Percentiles rank a stretch among this genome's conserved stretches.
Conservation (phyloP, 2,797 vertebrate genomes). For the Chelidonichthys spinosus region DNA sequence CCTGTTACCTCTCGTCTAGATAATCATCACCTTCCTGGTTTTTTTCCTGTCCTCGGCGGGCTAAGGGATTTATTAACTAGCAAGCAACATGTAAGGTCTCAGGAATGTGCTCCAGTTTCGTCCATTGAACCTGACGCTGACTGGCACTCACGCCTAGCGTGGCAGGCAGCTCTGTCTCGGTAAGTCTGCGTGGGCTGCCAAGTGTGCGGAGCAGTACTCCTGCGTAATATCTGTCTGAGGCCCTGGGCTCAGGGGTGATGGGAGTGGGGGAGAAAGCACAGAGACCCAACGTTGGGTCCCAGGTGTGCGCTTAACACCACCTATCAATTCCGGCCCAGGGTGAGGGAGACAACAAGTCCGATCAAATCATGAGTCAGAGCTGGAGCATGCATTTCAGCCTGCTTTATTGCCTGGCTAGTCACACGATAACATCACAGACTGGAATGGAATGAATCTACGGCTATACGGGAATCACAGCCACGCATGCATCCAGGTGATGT, state of each 20-base stretch:
- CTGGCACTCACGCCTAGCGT: conserved; percentile 62
- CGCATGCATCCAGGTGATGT: conserved; percentile 64
- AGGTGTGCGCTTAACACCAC: conserved; percentile 72
- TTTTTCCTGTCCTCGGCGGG: conserved; percentile 48
- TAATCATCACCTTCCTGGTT: conserved; percentile 67
- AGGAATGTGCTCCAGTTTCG: conserved; percentile 74
- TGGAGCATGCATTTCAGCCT: conserved; percentile 64
- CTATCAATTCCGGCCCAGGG: conserved; percentile 65
- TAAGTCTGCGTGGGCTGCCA: conserved; percentile 52
- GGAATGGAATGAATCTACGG: conserved; percentile 65
- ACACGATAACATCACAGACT: conserved; percentile 55
- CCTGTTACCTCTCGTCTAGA: conserved; percentile 61
- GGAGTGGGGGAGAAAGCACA: conserved; percentile 44
- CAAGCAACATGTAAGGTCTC: conserved; percentile 52
- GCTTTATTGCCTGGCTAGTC: conserved; percentile 65
- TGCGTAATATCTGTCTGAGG: conserved; percentile 50
- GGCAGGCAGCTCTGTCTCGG: conserved; percentile 64
- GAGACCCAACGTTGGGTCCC: conserved; percentile 56
- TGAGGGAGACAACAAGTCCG: conserved; percentile 64
- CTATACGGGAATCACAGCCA: conserved; percentile 48
- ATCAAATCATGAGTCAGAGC: conserved; percentile 75
- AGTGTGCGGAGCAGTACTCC: conserved; percentile 39
- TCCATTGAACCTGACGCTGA: conserved; percentile 68
- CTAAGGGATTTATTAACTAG: conserved; percentile 73
- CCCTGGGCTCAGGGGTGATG: conserved; percentile 42